Conservation (phyloP, 2,113 vertebrate genomes). For the Smithornis capensis region DNA sequence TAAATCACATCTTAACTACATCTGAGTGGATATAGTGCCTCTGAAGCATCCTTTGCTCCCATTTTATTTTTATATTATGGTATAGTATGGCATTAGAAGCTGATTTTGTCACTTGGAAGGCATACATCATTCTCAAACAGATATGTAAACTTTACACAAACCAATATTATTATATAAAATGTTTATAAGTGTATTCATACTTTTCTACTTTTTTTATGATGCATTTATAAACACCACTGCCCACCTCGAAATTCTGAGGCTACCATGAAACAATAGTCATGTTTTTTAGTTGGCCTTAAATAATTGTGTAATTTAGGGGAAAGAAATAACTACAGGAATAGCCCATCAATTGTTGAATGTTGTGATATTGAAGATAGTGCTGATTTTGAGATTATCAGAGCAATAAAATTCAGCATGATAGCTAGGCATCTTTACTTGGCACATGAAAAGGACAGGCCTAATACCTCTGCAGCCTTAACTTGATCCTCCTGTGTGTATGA, state of each 20-base stretch:
- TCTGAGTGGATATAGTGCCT: not conserved
- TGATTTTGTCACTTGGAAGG: conserved; percentile 8
- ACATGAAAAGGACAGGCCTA: not conserved
- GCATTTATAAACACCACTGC: not conserved
- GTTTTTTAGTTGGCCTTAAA: not conserved
- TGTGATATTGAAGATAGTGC: not conserved
- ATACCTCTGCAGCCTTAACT: not conserved
- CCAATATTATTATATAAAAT: not conserved
- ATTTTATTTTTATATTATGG: not conserved
- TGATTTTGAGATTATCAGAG: not conserved
- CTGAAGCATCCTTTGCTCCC: not conserved
- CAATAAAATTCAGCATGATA: not conserved
- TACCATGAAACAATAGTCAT: not conserved
- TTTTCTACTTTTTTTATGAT: not conserved
- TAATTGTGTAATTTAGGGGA: not conserved
- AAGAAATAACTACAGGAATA: not conserved
- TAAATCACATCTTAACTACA: not conserved
- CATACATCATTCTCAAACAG: not conserved
- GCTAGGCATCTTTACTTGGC: not conserved
- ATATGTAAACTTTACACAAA: not conserved
- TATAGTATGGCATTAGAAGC: not conserved
- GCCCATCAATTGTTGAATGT: accelerated
- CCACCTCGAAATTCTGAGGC: accelerated
- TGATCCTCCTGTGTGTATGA: not conserved
- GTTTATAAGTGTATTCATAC: not conserved